These are phyloP conservation scores for Drosophila littoralis DNA, from an alignment of 1,140 invertebrate species.

Conservation along the genomic window DNA sequence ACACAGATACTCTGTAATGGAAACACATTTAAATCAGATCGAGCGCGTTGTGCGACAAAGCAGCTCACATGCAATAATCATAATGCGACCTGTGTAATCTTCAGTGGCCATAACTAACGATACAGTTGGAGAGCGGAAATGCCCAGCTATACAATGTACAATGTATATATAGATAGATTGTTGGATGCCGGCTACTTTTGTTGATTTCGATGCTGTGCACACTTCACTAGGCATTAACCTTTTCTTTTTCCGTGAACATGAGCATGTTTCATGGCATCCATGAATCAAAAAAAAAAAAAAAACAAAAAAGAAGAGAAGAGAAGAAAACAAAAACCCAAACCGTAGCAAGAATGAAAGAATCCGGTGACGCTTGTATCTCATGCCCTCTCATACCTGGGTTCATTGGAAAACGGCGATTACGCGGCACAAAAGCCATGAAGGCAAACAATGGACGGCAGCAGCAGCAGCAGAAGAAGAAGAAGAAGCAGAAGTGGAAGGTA, in stretches of 20 bases:
- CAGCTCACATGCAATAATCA: constrained; percentile 15
- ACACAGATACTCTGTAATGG: neutral
- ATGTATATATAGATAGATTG: constrained; percentile 28
- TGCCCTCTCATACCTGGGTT: constrained; percentile 62
- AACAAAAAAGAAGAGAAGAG: constrained; percentile 41
- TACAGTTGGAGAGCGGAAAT: constrained; percentile 67
- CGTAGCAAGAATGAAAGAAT: constrained; percentile 50
- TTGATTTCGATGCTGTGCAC: constrained; percentile 69
- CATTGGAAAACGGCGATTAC: constrained; percentile 81
- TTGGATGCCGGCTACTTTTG: constrained; percentile 13
- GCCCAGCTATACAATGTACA: constrained; percentile 44
- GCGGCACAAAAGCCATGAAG: constrained; percentile 76
- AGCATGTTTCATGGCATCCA: constrained; percentile 65
- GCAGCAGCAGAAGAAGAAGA: neutral
- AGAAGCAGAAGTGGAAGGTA: constrained; percentile 1
- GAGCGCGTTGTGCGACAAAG: neutral
- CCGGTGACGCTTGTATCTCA: constrained; percentile 74
- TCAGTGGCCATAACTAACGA: constrained; percentile 48
- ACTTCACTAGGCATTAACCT: constrained; percentile 81
- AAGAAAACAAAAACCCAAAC: constrained; percentile 4
- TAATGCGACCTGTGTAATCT: constrained; percentile 40
- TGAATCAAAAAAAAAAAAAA: constrained; percentile 66
- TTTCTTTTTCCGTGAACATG: constrained; percentile 70
- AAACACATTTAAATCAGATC: neutral
- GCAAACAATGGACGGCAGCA: constrained; percentile 63